phyloP scores from a whole-genome alignment of 2,113 vertebrate genomes.

The Phrynocephalus versicolor region DNA sequence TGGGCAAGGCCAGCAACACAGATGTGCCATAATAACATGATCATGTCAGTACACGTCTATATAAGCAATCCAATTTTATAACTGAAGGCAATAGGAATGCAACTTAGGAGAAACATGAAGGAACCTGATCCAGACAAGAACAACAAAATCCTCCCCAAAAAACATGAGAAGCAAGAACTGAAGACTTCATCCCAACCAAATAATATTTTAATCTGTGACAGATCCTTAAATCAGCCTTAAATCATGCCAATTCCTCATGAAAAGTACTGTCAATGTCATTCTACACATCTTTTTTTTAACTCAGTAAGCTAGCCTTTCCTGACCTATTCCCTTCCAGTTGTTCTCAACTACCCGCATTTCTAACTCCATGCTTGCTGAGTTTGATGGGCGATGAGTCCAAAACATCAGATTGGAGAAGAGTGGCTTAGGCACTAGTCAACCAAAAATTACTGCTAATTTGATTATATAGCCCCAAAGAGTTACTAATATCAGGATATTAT shows the following conservation, averaged over 20 bases:
- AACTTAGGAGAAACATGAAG: neutral
- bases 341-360: neutral
- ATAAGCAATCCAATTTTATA: neutral
- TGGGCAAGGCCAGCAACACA: neutral
- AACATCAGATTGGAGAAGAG: neutral
- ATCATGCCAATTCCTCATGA: neutral
- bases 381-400: neutral
- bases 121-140: neutral
- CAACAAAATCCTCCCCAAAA: neutral
- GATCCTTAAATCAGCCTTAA: neutral
- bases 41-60: neutral
- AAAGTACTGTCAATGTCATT: neutral
- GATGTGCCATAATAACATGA: no score
- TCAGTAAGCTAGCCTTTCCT: neutral
- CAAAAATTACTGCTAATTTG: neutral
- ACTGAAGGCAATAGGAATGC: neutral
- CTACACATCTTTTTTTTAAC: neutral
- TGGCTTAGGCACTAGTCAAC: neutral
- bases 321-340: neutral
- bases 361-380: neutral
- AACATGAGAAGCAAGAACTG: neutral
- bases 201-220: neutral
- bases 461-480: conserved; percentile 2
- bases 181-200: neutral
- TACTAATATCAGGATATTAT: neutral